Evolutionary conservation across 2,797 vertebrate species (phyloP), one percentile per base, ranked within the genome.

Genomic region (Pteronotus mesoamericanus): DNA sequence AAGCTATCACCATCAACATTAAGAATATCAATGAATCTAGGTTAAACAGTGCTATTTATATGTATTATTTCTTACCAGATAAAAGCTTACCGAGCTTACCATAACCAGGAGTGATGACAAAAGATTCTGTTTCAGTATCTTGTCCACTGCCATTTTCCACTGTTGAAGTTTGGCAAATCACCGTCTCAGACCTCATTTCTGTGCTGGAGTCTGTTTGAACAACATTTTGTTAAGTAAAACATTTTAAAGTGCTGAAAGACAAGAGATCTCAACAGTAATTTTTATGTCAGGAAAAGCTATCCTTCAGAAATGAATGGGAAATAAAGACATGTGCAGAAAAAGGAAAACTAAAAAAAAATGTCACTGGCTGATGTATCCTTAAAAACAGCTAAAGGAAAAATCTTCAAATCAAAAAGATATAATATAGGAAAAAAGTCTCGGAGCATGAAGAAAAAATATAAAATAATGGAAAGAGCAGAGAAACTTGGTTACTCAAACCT

Each of bases 171-270:
- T 22, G 2, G 39, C 0, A 10, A 59, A 16, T 59, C 6, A 69
- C 18, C 85, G 86, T 29, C 2, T 48, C 42, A 68, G 78, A 34
- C 64, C 0, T 37, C 34, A 29, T 46, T 96, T 87, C 37, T 93
- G 18, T 9, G 44, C 0, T 15, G 0, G 15, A 48, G 68, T 69
- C 95, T 96, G 86, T 91, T 86, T 84, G 59, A 94, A 91, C 22
- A 84, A 96, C 51, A 95, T 96, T 95, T 90, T 51, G 74, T 66
- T 88, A 88, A 44, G 6, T 39, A 89, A 97, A 86, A 88, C 37
- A 82, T 79, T 96, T 84, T 94, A 44, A 74, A 68, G 34, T 57
- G 37, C 53, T 94, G 21, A 72, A 91, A 92, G 46, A 68, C 15
- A 90, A 95, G 59, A 92, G 53, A 82, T 85, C 48, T 74, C 82